phyloP scores from a whole-genome alignment of 2,113 vertebrate genomes.

The Pluvianellus socialis region DNA sequence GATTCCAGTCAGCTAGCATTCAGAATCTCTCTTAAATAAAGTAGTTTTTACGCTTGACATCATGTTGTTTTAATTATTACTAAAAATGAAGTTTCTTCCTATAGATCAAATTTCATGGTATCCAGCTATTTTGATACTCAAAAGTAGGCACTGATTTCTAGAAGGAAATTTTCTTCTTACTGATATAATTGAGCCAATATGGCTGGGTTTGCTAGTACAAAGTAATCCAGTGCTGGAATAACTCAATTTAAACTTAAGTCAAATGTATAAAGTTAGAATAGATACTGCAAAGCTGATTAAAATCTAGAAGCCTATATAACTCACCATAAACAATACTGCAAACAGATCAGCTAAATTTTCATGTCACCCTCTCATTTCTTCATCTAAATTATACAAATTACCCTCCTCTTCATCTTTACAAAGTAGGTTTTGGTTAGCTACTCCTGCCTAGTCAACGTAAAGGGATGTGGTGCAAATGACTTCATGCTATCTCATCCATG shows the following conservation, averaged over 20 bases:
- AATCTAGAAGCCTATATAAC: conserved; percentile 49
- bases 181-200: conserved; percentile 73
- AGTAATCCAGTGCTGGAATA: conserved; percentile 62
- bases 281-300: conserved; percentile 41
- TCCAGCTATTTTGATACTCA: conserved; percentile 48
- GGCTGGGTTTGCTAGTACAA: conserved; percentile 68
- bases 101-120: conserved; percentile 8
- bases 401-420: conserved; percentile 54
- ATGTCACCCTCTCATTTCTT: conserved; percentile 1
- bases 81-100: conserved; percentile 16
- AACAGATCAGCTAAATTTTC: conserved; percentile 34
- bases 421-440: conserved; percentile 34
- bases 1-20: conserved; percentile 59
- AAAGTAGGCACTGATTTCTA: conserved; percentile 76
- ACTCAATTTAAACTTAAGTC: conserved; percentile 29
- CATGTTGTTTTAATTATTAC: conserved; percentile 20
- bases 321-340: conserved; percentile 30
- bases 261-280: conserved; percentile 22
- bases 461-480: conserved; percentile 2
- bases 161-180: conserved; percentile 70
- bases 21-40: conserved; percentile 56
- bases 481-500: conserved; percentile 91
- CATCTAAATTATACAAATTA: conserved; percentile 52
- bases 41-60: conserved; percentile 27
- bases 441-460: conserved; percentile 22